Conservation (phyloP, 2,113 vertebrate species). For the Daubentonia madagascariensis region DNA sequence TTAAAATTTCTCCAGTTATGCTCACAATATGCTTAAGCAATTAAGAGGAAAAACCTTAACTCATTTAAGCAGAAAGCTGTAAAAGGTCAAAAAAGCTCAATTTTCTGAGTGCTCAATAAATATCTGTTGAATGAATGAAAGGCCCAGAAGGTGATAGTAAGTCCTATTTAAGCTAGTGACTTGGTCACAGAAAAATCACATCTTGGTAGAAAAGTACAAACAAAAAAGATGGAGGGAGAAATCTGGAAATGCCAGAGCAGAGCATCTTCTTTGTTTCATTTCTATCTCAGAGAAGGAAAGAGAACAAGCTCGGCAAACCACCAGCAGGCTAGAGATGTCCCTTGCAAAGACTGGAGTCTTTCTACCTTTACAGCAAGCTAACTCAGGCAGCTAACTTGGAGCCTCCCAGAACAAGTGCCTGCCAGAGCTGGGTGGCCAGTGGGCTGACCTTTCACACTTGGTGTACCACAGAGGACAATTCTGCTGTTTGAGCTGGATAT, state of each 20-base stretch:
- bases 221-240: not conserved
- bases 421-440: not conserved
- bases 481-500: not conserved
- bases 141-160: not conserved
- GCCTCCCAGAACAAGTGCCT: not conserved
- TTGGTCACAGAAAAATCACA: not conserved
- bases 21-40: not conserved
- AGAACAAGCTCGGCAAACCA: not conserved
- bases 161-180: not conserved
- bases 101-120: not conserved
- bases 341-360: not conserved
- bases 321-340: not conserved
- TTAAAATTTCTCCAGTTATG: not conserved
- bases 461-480: not conserved
- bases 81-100: not conserved
- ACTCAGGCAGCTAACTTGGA: not conserved
- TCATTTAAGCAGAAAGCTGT: not conserved
- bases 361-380: not conserved
- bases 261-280: not conserved
- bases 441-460: too few relatives aligned
- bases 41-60: not conserved
- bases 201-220: not conserved
- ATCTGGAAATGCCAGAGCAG: not conserved
- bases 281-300: not conserved
- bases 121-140: not conserved